phyloP scores from a whole-genome alignment of 2,113 vertebrate species.

The Pomatostomus ruficeps region DNA sequence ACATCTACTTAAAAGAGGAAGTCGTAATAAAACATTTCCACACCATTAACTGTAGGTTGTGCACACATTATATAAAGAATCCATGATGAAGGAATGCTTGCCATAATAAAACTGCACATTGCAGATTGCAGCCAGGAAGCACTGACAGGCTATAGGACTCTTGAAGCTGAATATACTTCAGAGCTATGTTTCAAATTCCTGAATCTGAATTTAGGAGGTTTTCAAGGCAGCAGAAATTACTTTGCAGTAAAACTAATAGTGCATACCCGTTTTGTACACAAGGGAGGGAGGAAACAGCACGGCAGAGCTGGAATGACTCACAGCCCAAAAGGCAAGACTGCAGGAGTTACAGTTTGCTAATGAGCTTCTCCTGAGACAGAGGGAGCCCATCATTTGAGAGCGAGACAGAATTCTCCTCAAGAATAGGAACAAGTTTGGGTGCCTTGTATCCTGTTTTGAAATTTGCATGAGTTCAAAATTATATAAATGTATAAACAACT shows the following conservation, averaged over 20 bases:
- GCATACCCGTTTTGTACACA: neutral
- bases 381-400: neutral
- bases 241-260: conserved; percentile 39
- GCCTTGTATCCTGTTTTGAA: neutral
- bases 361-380: neutral
- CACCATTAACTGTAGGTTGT: conserved; percentile 23
- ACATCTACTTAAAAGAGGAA: conserved; percentile 23
- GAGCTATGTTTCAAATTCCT: conserved; percentile 20
- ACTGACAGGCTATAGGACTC: neutral
- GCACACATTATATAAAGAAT: conserved; percentile 22
- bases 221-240: neutral
- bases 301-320: neutral
- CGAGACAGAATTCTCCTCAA: neutral
- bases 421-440: neutral
- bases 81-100: neutral
- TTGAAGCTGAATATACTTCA: neutral
- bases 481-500: neutral
- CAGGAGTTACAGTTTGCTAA: neutral
- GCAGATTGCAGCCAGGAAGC: neutral
- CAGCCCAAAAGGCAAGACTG: neutral
- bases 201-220: conserved; percentile 20
- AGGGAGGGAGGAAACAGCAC: neutral
- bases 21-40: conserved; percentile 32
- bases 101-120: neutral
- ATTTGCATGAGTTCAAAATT: neutral